Conservation (phyloP, 2,888 invertebrate genomes). For the Tanypteryx hageni region DNA sequence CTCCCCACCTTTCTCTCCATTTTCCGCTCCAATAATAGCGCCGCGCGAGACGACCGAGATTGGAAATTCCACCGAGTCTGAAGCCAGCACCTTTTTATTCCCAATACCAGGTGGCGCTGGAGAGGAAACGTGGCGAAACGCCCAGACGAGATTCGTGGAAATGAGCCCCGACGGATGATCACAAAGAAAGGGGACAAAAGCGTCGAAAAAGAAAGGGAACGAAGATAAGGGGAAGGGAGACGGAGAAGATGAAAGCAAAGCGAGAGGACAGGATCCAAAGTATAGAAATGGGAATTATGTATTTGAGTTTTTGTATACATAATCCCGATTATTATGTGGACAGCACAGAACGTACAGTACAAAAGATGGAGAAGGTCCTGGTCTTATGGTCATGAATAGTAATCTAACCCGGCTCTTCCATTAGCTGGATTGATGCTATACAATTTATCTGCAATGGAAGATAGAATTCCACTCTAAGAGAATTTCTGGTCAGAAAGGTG, state of each 20-base stretch:
- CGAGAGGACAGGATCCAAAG: neutral
- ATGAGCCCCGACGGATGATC: neutral
- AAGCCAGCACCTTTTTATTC: conserved; percentile 7
- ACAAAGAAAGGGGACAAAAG: neutral
- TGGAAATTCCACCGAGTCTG: conserved; percentile 12
- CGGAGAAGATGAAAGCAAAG: neutral
- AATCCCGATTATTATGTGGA: neutral
- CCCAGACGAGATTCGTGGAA: neutral
- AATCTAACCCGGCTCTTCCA: too few relatives aligned
- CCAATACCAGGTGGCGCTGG: neutral
- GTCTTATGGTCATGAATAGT: too few relatives aligned
- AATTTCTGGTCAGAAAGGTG: too few relatives aligned
- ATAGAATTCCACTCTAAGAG: too few relatives aligned
- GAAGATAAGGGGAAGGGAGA: neutral
- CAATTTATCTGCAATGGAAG: too few relatives aligned
- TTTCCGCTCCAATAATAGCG: neutral
- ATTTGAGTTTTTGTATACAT: too few relatives aligned
- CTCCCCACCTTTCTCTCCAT: neutral
- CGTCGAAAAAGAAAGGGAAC: neutral
- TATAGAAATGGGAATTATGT: neutral
- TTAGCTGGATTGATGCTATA: too few relatives aligned
- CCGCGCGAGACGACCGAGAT: neutral
- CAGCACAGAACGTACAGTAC: neutral
- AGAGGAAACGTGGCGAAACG: conserved; percentile 5
- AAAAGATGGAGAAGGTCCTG: neutral